Base-by-base conservation (phyloP, 2,113 vertebrate genomes). In the Ondatra zibethicus region DNA sequence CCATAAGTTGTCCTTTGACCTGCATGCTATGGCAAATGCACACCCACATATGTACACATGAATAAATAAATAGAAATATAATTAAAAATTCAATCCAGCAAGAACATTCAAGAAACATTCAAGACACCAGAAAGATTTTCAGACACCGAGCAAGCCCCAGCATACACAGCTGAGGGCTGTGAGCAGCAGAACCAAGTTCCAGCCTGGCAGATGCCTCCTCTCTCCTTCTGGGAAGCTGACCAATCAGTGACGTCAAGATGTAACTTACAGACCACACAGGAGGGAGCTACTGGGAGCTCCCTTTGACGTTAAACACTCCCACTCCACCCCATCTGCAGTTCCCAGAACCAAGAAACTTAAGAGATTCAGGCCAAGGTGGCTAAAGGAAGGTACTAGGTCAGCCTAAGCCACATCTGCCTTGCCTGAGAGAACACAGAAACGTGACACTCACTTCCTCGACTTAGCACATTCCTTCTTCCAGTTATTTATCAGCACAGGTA, bases 391-490 rank as follows among this genome's bases (percentile, higher is more conserved):
- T 16, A 27, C 31, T 2, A 36, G 52, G 36, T 13, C 91, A 0
- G 1, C 0, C 42, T 0, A 33, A 11, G 47, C 2, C 7, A 45
- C 0, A 1, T 0, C 76, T 3, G 2, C 42, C 80, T 29, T 11
- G 61, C 58, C 55, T 0, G 1, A 23, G 13, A 0, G 0, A n/a
- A 31, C 17, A 39, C n/a, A 7, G 7, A 66, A 36, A 17, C 6
- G 1, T 21, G 31, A 6, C 66, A 97, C 99, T 98, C 95, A 99
- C 99, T 98, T 99, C 98, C 99, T 99, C 89, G 98, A 98, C 94
- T 99, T 99, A 66, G 98, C 98, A 95, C 99, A 99, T 58, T 99
- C 99, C n/a, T 98, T 98, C 92, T 98, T 98, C 99, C 99, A 99
- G 96, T 99, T 98, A 70, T 90, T 98, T 19, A 99, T 98, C 97